Evolutionary conservation across 2,888 invertebrate species (phyloP), one percentile per base, ranked within the genome.

Genomic region (Cremastobaeus sp.): DNA sequence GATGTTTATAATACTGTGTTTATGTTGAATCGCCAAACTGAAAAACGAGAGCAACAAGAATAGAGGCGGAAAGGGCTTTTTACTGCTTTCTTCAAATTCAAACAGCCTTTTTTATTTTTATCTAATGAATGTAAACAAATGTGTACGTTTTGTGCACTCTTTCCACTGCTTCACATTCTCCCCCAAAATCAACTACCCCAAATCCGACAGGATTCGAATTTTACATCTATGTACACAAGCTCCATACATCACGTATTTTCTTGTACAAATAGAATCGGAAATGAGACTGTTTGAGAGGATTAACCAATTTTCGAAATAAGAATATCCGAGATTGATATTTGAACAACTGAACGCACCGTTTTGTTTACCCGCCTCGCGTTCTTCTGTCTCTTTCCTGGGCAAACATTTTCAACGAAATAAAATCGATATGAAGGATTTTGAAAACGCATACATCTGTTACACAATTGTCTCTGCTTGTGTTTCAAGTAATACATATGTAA

Each of bases 181-280:
- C 17, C 30, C 34, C 12, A 21, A 50, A 62, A 50, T 41, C n/a
- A 3, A 62, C 50, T 41, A 62, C 50, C n/a, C n/a, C n/a, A n/a
- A n/a, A 62, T 62, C 62, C 62, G 48, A 34, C 5, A 18, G 20
- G 25, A 52, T 43, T 64, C 62, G 21, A 43, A 18, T 64, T 64
- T n/a, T n/a, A n/a, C n/a, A n/a, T n/a, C n/a, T n/a, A n/a, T n/a
- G n/a, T n/a, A 48, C 62, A 18, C 12, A 35, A 25, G 41, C 43
- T 64, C 35, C 62, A 43, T 52, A 15, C 32, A 35, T 52, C 62
- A 43, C 62, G 52, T 34, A 64, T 28, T 64, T 34, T 17, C 62
- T 35, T 43, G 21, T 43, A 43, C 15, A 64, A 64, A 64, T 15
- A 64, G 43, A 64, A 9, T 12, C 17, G 14, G 41, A 62, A 43